phyloP scores from a whole-genome alignment of 2,797 vertebrate genomes.

The Sarcoramphus papa region DNA sequence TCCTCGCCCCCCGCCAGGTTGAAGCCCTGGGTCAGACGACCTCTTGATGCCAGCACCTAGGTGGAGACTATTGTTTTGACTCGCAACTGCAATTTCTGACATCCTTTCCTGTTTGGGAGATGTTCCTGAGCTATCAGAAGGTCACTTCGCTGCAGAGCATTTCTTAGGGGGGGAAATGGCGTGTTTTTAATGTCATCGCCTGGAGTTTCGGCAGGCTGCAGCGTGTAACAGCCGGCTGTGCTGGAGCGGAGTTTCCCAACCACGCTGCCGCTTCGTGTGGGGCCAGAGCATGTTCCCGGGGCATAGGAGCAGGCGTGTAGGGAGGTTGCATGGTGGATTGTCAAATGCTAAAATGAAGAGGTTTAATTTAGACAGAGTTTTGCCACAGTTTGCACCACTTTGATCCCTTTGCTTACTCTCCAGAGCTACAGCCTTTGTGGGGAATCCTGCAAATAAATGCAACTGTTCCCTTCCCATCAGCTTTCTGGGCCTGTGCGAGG shows the following conservation, averaged over 20 bases:
- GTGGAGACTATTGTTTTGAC: neutral
- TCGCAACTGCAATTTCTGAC: neutral
- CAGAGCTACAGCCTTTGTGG: neutral
- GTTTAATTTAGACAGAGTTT: neutral
- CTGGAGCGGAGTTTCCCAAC: neutral
- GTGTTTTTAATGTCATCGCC: neutral
- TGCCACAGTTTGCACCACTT: neutral
- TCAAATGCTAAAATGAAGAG: neutral
- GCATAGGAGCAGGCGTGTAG: fast-evolving
- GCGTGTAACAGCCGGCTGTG: neutral
- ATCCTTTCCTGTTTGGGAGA: neutral
- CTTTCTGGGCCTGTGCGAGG: neutral
- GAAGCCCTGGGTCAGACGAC: neutral
- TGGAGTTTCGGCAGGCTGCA: neutral
- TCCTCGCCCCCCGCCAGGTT: neutral
- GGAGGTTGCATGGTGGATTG: neutral
- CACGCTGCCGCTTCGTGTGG: fast-evolving
- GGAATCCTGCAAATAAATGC: neutral
- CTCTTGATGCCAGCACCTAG: neutral
- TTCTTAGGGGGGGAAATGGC: neutral
- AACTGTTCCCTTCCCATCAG: neutral
- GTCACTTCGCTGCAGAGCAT: neutral
- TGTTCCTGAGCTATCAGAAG: neutral
- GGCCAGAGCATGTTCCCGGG: neutral
- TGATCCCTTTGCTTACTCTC: neutral